A percentile compares a stretch with the other conserved stretches of the same genome.
phyloP scores from a whole-genome alignment of 2,888 invertebrate species.

The Drosophila eohydei region DNA sequence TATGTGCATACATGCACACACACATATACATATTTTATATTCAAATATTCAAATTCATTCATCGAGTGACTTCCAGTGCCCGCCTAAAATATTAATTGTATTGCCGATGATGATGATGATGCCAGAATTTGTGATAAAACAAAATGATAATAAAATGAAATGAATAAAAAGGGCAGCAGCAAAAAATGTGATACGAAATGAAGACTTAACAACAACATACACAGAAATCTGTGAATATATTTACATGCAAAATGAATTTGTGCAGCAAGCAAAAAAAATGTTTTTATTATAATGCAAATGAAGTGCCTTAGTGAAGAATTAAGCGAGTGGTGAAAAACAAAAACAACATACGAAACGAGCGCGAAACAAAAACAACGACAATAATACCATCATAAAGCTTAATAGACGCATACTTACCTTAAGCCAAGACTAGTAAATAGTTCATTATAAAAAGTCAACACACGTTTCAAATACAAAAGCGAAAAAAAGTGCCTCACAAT shows the following conservation, averaged over 20 bases:
- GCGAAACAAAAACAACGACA: slow-evolving; percentile 27
- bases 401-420: slow-evolving; percentile 36
- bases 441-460: slow-evolving; percentile 44
- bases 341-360: slow-evolving; percentile 16
- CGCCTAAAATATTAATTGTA: slow-evolving; percentile 53
- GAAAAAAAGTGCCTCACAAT: slow-evolving; percentile 44
- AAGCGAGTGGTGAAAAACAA: slow-evolving; percentile 41
- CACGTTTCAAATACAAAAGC: slow-evolving; percentile 22
- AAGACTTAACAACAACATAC: slow-evolving; percentile 33
- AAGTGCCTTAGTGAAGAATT: slow-evolving; percentile 59
- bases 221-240: slow-evolving; percentile 29
- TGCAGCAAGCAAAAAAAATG: slow-evolving; percentile 36
- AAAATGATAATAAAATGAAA: slow-evolving; percentile 15
- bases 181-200: slow-evolving; percentile 33
- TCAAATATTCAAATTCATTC: slow-evolving; percentile 78
- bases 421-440: slow-evolving; percentile 52
- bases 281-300: slow-evolving; percentile 74
- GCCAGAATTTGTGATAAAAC: slow-evolving; percentile 57
- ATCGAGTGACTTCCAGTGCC: slow-evolving; percentile 55
- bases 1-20: not conserved
- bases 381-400: slow-evolving; percentile 49
- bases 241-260: slow-evolving; percentile 57
- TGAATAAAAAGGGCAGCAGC: slow-evolving; percentile 38
- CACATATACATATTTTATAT: slow-evolving; percentile 39
- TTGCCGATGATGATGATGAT: slow-evolving; percentile 34